Percentiles rank a stretch among this genome's conserved stretches.
These are phyloP conservation scores for crab-eating macaque (Macaca fascicularis) DNA, from an alignment of 2,113 vertebrate species.

Conservation along the genomic window T2T-MFA8v1.1 NC_088381.1:52152501-52153000, in stretches of 20 bases:
- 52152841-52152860: background rate
- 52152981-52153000: background rate
- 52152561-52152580: background rate
- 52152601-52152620: background rate
- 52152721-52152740: background rate
- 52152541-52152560: background rate
- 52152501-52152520: background rate
- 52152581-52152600: background rate
- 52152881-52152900: background rate
- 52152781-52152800: background rate
- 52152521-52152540: background rate
- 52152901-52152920: background rate
- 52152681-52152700: background rate
- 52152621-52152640: background rate
- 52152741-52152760: background rate
- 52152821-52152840: background rate
- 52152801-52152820: background rate
- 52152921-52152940: background rate
- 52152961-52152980: background rate
- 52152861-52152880: background rate
- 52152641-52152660: too few relatives aligned
- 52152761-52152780: background rate
- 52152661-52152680: background rate
- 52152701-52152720: background rate
- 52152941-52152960: background rate